A percentile compares a stretch with the other conserved stretches of the same genome.
Evolutionary conservation across 2,113 vertebrate species (phyloP).

Genomic region (Rhynchopsitta pachyrhyncha): DNA sequence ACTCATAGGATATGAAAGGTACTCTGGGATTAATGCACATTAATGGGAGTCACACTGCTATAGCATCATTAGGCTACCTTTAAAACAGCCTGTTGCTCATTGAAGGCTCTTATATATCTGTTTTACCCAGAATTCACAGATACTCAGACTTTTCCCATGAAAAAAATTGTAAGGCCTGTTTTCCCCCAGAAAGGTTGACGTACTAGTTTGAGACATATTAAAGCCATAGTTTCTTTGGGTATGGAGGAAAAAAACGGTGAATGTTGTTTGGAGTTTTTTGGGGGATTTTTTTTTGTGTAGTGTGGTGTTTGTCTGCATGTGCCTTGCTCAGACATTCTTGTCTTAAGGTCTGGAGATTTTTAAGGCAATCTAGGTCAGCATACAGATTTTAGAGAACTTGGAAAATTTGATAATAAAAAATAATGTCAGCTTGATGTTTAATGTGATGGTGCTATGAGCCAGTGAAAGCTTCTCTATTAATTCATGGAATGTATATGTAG

Average conservation of each 20-base stretch:
- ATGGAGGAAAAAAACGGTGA: not conserved
- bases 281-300: not conserved
- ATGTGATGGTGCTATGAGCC: not conserved
- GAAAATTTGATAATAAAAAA: not conserved
- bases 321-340: not conserved
- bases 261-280: not conserved
- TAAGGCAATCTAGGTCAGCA: not conserved
- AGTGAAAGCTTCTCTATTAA: not conserved
- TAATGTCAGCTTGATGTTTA: not conserved
- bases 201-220: not conserved
- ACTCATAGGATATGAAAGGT: not conserved
- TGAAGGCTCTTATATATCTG: not conserved
- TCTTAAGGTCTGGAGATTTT: not conserved
- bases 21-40: not conserved
- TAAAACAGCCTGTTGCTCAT: not conserved
- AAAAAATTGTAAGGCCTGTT: not conserved
- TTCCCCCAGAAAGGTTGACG: rapidly evolving
- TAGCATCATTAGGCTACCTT: not conserved
- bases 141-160: not conserved
- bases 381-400: not conserved
- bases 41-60: rapidly evolving
- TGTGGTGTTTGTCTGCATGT: not conserved
- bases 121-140: not conserved
- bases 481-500: not conserved
- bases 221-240: not conserved